Base-by-base conservation (phyloP, 2,113 vertebrate species). In the Macaca nemestrina region DNA sequence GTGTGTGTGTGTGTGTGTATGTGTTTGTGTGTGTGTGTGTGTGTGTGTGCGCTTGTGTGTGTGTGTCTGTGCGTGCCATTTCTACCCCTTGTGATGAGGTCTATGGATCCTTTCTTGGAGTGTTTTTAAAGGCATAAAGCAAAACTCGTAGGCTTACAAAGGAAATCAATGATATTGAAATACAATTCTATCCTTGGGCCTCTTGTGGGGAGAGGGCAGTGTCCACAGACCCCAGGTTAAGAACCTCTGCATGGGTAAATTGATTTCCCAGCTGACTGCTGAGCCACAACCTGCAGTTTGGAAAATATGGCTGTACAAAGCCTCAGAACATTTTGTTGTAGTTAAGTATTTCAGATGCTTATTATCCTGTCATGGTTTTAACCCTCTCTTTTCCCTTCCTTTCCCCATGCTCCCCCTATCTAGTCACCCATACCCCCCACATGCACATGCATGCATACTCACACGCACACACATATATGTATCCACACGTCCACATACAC, bases 301-400 rank as follows among this genome's bases (percentile, higher is more conserved):
- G 30, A 88, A 96, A 95, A 59, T 30, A 48, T n/a, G 75, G 30
- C 48, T 83, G 1, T 73, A 87, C 55, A 93, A 91, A 95, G 73
- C 57, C 88, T 85, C 35, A 73, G 81, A 84, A 95, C 20, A 38
- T 52, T 89, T 10, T 50, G n/a, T 72, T 30, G 50, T 88, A 75
- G 93, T 97, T 85, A 96, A 94, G 59, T 94, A 89, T 88, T 95
- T 94, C 76, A 95, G 70, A 81, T 85, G n/a, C 79, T 93, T 88
- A 94, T 88, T 94, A 91, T 68, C 52, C 61, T 96, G 88, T 70
- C 52, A 95, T 18, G 48, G 57, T 75, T 94, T 88, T 84, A 84
- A 82, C 2, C 5, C 40, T 87, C 57, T 90, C 55, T 84, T 86
- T 78, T 14, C 25, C n/a, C 6, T 92, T 68, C 23, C 52, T 73